phyloP scores from a whole-genome alignment of 2,888 invertebrate species.

The Hyppa rectilinea region DNA sequence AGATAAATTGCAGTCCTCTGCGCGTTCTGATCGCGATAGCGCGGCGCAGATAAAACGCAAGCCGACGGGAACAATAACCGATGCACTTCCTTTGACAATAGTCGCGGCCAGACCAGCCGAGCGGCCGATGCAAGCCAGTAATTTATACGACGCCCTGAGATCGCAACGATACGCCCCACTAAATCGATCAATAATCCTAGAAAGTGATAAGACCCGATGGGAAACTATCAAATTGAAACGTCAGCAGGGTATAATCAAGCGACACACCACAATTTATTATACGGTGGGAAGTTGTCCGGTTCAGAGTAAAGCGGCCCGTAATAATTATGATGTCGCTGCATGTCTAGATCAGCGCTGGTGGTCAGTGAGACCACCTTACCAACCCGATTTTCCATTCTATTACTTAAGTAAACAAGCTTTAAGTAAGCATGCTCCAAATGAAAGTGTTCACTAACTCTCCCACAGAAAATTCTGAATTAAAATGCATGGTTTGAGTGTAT shows the following conservation, averaged over 20 bases:
- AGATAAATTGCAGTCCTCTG: conserved; percentile 83
- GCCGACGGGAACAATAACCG: conserved; percentile 88
- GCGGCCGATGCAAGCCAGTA: conserved; percentile 71
- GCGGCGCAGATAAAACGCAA: conserved; percentile 81
- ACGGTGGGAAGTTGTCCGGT: conserved; percentile 64
- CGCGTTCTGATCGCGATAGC: conserved; percentile 77
- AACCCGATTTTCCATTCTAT: conserved; percentile 64
- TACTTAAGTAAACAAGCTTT: conserved; percentile 52
- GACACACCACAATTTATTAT: conserved; percentile 74
- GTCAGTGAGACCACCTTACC: no score
- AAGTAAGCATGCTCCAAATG: conserved; percentile 39
- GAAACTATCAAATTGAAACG: conserved; percentile 86
- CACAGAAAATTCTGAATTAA: conserved; percentile 49
- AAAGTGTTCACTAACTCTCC: conserved; percentile 36
- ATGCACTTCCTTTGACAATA: conserved; percentile 89
- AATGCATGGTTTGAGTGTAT: conserved; percentile 47
- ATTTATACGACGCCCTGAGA: conserved; percentile 83
- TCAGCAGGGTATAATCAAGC: conserved; percentile 82
- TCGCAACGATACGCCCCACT: conserved; percentile 82
- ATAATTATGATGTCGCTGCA: conserved; percentile 73
- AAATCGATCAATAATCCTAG: conserved; percentile 87
- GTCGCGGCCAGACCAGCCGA: conserved; percentile 69
- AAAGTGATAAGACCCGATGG: conserved; percentile 81
- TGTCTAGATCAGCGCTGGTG: conserved; percentile 73
- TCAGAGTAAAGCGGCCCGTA: conserved; percentile 67